Percentiles rank a stretch among this genome's conserved stretches.
Conservation (phyloP, 1,140 invertebrate species). For the Oscheius sp. region DNA sequence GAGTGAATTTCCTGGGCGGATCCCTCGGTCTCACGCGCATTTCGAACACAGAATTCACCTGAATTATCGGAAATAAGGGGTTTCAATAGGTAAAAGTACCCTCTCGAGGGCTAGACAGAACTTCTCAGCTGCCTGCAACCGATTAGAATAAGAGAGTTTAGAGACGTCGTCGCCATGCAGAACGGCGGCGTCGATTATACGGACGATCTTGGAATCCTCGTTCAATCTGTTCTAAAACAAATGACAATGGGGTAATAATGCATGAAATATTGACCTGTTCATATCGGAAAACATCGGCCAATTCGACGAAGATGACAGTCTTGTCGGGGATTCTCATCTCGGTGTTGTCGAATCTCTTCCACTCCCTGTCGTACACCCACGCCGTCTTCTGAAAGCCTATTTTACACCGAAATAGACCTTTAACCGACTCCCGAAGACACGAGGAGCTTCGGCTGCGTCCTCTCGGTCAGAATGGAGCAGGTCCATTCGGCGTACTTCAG, state of each 20-base stretch:
- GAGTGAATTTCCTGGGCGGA: not conserved
- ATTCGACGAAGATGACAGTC: constrained; percentile 22
- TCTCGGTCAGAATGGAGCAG: not conserved
- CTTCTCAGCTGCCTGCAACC: constrained; percentile 40
- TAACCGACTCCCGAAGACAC: constrained; percentile 6
- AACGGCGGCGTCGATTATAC: constrained; percentile 40
- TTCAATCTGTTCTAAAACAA: not conserved
- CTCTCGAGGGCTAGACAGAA: constrained; percentile 27
- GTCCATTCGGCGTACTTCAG: constrained; percentile 4
- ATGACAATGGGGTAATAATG: not conserved
- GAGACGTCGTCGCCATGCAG: constrained; percentile 40
- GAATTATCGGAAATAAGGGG: not conserved
- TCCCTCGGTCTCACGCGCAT: not conserved
- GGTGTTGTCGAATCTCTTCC: not conserved
- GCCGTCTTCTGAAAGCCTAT: not conserved
- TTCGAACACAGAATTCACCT: not conserved
- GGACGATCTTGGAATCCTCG: constrained; percentile 2
- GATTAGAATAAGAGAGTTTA: constrained; percentile 23
- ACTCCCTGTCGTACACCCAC: not conserved
- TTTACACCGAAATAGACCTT: not conserved
- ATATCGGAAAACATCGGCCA: not conserved
- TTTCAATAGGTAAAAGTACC: constrained; percentile 5
- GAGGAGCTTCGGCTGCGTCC: not conserved
- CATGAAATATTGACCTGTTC: not conserved
- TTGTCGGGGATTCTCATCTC: constrained; percentile 18